Conservation (phyloP, 2,113 vertebrate species). For the Proterorhinus semilunaris region DNA sequence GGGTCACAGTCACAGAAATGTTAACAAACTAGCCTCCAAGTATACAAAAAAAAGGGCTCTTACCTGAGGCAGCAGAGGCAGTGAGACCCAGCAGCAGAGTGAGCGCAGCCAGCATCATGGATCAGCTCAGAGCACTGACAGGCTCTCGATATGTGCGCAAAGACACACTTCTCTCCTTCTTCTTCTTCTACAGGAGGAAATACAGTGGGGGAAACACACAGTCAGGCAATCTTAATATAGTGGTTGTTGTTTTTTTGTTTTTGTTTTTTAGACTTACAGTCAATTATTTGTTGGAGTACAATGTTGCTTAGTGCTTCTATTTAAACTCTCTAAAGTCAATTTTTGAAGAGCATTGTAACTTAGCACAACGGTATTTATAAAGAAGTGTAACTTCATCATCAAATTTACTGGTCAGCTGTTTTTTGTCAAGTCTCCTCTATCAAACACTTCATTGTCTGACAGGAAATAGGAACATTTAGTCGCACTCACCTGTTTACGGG, state of each 20-base stretch:
- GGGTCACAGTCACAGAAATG: too few relatives aligned
- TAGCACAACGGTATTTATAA: too few relatives aligned
- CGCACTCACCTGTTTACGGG: constrained; percentile 48
- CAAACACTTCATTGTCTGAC: too few relatives aligned
- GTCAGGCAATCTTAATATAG: neutral
- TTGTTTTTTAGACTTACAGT: neutral
- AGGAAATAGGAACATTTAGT: neutral
- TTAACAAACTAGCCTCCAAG: too few relatives aligned
- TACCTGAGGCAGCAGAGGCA: constrained; percentile 65
- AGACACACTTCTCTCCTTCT: constrained; percentile 9
- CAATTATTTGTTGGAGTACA: too few relatives aligned
- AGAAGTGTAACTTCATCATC: too few relatives aligned
- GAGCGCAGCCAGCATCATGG: constrained; percentile 66
- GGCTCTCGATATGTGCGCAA: constrained; percentile 2
- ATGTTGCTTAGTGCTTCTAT: too few relatives aligned
- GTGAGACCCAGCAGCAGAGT: constrained; percentile 62
- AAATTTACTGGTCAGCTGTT: too few relatives aligned
- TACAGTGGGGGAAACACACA: constrained; percentile 1
- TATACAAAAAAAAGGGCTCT: constrained; percentile 2
- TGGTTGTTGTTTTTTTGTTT: neutral
- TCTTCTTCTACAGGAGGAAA: constrained; percentile 15
- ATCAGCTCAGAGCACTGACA: constrained; percentile 44
- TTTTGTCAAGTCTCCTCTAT: too few relatives aligned
- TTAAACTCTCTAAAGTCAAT: too few relatives aligned
- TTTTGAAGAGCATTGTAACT: too few relatives aligned